These are phyloP conservation scores for Oscheius sp. DNA, from an alignment of 2,888 invertebrate species.

Conservation along the genomic window DNA sequence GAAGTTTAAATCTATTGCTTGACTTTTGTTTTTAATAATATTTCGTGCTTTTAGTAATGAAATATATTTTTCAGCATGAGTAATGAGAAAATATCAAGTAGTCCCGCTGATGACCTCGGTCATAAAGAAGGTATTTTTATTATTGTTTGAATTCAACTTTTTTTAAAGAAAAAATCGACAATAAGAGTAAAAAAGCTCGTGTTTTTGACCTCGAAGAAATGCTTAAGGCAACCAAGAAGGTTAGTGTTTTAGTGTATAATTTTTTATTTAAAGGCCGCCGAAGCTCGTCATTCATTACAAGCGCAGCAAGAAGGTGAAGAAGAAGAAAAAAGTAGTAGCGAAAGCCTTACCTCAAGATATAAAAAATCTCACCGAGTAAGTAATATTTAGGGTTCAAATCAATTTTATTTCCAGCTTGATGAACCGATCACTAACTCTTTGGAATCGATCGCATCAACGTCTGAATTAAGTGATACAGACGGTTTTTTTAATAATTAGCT, in stretches of 20 bases:
- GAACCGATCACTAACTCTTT: constrained; percentile 6
- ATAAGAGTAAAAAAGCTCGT: constrained; percentile 57
- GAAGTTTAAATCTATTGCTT: background rate
- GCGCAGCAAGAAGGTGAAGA: constrained; percentile 19
- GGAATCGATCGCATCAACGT: background rate
- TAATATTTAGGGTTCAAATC: background rate
- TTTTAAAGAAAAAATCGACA: constrained; percentile 29
- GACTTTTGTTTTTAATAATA: background rate
- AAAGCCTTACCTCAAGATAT: background rate
- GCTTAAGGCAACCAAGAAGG: constrained; percentile 47
- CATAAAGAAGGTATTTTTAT: too few relatives aligned
- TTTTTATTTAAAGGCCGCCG: constrained; percentile 31
- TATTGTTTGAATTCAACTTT: background rate
- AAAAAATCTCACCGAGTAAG: constrained; percentile 2
- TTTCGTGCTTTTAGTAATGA: background rate
- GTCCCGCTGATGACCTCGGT: background rate
- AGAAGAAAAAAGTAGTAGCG: constrained; percentile 21
- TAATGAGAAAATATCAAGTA: constrained; percentile 2
- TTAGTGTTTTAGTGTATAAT: constrained; percentile 4
- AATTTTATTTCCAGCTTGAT: constrained; percentile 8
- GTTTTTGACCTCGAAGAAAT: constrained; percentile 61
- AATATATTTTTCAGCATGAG: background rate
- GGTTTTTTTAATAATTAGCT: background rate
- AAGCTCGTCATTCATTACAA: constrained; percentile 1
- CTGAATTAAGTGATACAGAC: constrained; percentile 14